phyloP scores from a whole-genome alignment of 2,797 vertebrate genomes.

The Hapalemur alaotrensis region DNA sequence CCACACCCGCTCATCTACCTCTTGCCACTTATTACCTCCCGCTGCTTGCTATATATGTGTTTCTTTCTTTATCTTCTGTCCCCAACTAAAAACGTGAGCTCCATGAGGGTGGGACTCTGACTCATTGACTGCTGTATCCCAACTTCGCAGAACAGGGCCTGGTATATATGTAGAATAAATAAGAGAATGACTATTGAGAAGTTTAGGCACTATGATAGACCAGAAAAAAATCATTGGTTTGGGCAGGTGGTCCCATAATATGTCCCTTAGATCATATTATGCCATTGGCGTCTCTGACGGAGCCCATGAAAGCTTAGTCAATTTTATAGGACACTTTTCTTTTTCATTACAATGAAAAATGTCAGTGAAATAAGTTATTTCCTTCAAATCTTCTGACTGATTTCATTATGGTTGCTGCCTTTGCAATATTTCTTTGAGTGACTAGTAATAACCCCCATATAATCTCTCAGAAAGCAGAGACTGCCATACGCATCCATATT shows the following conservation, averaged over 20 bases:
- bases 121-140: neutral
- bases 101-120: neutral
- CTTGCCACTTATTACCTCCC: neutral
- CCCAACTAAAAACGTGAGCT: neutral
- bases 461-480: neutral
- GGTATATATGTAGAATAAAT: neutral
- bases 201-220: neutral
- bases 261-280: neutral
- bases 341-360: slow-evolving; percentile 7
- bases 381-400: neutral
- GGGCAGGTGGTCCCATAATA: neutral
- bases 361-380: neutral
- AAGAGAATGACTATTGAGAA: neutral
- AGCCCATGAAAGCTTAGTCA: neutral
- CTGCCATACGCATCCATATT: neutral
- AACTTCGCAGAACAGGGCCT: neutral
- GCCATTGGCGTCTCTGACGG: neutral
- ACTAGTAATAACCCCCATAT: neutral
- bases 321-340: neutral
- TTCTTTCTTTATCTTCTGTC: neutral
- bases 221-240: neutral
- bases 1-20: neutral
- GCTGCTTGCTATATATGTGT: neutral
- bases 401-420: neutral
- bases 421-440: neutral